Conservation (phyloP, 2,113 vertebrate species). For the Tachysurus vachellii region DNA sequence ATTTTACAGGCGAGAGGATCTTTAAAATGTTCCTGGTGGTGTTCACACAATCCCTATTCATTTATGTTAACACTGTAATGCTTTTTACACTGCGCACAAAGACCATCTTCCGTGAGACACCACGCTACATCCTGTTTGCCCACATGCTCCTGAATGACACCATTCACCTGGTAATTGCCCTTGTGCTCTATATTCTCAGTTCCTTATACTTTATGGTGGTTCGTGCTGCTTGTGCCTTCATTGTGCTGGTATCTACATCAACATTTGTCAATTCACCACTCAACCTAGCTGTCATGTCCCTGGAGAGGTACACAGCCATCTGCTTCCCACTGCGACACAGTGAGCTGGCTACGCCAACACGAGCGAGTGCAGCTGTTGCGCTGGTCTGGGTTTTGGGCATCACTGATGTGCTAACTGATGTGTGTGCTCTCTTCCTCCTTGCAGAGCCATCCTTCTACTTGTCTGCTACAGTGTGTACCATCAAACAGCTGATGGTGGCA, state of each 20-base stretch:
- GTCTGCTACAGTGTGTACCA: conserved; percentile 22
- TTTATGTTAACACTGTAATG: conserved; percentile 47
- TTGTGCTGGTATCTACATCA: conserved; percentile 27
- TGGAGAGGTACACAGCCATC: conserved; percentile 53
- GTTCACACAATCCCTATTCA: conserved; percentile 19
- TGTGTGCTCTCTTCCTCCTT: conserved; percentile 35
- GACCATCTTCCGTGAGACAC: conserved; percentile 34
- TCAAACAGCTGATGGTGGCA: neutral
- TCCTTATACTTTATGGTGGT: neutral
- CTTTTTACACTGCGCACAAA: conserved; percentile 40
- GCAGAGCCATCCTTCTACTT: conserved; percentile 33
- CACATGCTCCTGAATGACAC: conserved; percentile 51
- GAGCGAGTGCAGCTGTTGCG: conserved; percentile 13
- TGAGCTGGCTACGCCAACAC: conserved; percentile 34
- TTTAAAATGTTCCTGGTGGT: conserved; percentile 29
- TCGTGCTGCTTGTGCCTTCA: conserved; percentile 29
- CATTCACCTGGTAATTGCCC: neutral
- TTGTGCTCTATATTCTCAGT: conserved; percentile 23
- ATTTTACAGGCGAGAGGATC: conserved; percentile 21
- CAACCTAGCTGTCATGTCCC: conserved; percentile 49
- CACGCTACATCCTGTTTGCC: conserved; percentile 52
- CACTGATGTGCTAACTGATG: conserved; percentile 30
- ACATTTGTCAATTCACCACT: conserved; percentile 41
- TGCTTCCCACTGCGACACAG: conserved; percentile 53
- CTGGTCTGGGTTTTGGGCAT: conserved; percentile 40